phyloP scores from a whole-genome alignment of 2,888 invertebrate genomes.

The Acrobasis repandana region DNA sequence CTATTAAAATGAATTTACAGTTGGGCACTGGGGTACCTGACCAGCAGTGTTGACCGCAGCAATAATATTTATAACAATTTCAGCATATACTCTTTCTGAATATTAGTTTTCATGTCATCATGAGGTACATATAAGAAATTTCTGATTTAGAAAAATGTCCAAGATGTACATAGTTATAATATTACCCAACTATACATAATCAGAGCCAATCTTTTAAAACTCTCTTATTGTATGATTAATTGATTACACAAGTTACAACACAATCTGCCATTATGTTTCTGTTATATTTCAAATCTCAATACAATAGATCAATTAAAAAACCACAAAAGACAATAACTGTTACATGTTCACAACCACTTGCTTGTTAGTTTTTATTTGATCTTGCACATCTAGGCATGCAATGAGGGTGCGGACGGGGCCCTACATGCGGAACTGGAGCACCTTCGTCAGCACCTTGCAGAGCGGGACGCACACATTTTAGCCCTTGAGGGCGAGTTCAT shows the following conservation, averaged over 20 bases:
- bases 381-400: slow-evolving; percentile 73
- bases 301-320: neutral
- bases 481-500: slow-evolving; percentile 94
- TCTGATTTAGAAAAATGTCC: too few relatives aligned
- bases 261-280: neutral
- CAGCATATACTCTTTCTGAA: too few relatives aligned
- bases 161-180: too few relatives aligned
- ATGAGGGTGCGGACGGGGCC: slow-evolving; percentile 68
- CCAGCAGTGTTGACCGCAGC: too few relatives aligned
- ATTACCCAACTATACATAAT: too few relatives aligned
- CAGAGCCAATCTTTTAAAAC: too few relatives aligned
- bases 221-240: neutral
- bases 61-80: too few relatives aligned
- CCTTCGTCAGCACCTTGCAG: slow-evolving; percentile 90
- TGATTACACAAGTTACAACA: neutral
- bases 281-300: neutral
- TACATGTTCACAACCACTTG: slow-evolving; percentile 31
- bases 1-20: too few relatives aligned
- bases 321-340: neutral
- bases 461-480: slow-evolving; percentile 91
- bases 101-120: too few relatives aligned
- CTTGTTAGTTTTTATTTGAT: slow-evolving; percentile 55
- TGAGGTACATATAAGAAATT: too few relatives aligned
- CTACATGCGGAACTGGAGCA: slow-evolving; percentile 95
- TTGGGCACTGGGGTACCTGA: too few relatives aligned